Base-by-base conservation (phyloP, 2,113 vertebrate species). In the Larimichthys crocea region DNA sequence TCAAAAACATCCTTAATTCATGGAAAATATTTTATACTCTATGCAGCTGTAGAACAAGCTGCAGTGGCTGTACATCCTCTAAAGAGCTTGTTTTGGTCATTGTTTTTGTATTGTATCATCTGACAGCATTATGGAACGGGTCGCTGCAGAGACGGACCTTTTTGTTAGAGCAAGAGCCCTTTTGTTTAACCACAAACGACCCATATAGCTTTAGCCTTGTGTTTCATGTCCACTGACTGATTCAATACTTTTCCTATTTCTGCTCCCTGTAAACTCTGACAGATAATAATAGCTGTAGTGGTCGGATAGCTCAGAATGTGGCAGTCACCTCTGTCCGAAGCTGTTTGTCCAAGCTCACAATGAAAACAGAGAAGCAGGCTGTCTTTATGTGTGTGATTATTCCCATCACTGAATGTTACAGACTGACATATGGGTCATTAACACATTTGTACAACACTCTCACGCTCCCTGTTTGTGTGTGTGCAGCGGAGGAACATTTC, bases 401-500 rank as follows among this genome's bases (percentile, higher is more conserved):
- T 46, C 44, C 10, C 44, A 46, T 46, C 55, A 16, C 46, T 68
- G 20, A 52, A 5, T 56, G 20, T 22, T n/a, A 9, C 19, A 35
- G 12, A 16, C 5, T 19, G 7, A 10, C 17, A 46, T 19, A 6
- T 3, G 3, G 4, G 44, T 35, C 8, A 64, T 46, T 16, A 35
- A 67, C 1, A 4, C 48, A 35, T 5, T 19, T 35, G 17, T 15
- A 10, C n/a, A 12, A 40, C 0, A 48, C 59, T 65, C 31, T 67
- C 56, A 55, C 62, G 22, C 44, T 57, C 57, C 16, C 26, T 0
- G 3, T 79, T 1, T 88, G 10, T 87, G 52, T 87, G 52, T 83
- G 12, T 71, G 10, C 80, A 99, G 98, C 0, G 98, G 98, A 11
- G 98, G 98, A 0, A 99, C 98, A 0, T 99, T 99, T 91, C 98